phyloP scores from a whole-genome alignment of 1,140 invertebrate species.

The Helicoverpa armigera region DNA sequence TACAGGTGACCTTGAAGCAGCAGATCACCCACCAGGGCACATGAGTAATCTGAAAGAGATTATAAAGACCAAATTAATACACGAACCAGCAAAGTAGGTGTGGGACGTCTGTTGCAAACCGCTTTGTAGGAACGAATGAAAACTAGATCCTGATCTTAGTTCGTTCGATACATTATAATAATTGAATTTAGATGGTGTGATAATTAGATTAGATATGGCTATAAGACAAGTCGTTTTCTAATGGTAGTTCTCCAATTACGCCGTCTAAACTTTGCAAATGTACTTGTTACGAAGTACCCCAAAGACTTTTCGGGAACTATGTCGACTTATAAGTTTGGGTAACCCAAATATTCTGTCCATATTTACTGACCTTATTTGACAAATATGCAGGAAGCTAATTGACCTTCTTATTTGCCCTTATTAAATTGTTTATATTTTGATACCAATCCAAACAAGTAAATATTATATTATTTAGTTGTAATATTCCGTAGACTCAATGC shows the following conservation, averaged over 20 bases:
- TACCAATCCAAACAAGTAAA: not conserved
- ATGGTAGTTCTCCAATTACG: not conserved
- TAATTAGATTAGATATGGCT: not conserved
- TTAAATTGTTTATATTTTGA: slow-evolving; percentile 20
- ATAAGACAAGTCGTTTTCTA: not conserved
- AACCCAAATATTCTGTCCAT: not conserved
- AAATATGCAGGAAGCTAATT: not conserved
- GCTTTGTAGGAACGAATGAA: not conserved
- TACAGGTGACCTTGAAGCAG: slow-evolving; percentile 97
- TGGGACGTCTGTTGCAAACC: not conserved
- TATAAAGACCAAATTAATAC: not conserved
- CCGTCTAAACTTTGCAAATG: not conserved
- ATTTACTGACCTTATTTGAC: slow-evolving; percentile 9
- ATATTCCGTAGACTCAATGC: not conserved
- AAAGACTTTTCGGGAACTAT: not conserved
- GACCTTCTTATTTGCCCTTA: not conserved
- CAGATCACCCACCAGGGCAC: slow-evolving; percentile 96
- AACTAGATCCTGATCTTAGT: not conserved
- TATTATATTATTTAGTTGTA: slow-evolving; percentile 1
- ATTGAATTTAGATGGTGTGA: not conserved
- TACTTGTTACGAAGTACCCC: no score
- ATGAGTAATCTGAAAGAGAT: slow-evolving; percentile 93
- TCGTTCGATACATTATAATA: not conserved
- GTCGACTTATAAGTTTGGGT: not conserved
- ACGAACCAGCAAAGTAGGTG: not conserved